Conservation (phyloP, 2,113 vertebrate genomes). For the Eulacestoma nigropectus region DNA sequence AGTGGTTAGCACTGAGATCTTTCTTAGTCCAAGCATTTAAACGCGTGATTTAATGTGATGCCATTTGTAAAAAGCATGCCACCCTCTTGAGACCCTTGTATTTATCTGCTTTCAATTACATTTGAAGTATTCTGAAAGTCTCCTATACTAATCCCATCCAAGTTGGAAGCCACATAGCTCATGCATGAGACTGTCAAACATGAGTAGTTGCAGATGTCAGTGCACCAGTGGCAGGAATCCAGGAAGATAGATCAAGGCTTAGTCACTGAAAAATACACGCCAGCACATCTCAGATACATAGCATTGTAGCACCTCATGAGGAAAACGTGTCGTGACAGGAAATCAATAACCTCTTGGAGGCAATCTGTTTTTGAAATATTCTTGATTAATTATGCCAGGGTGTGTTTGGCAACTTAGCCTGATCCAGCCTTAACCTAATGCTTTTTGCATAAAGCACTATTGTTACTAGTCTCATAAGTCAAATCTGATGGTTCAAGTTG, state of each 20-base stretch:
- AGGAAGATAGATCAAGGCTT: conserved; percentile 73
- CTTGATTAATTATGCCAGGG: conserved; percentile 75
- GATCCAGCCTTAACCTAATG: conserved; percentile 74
- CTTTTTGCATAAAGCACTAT: conserved; percentile 73
- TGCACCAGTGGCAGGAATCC: conserved; percentile 65
- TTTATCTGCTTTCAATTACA: conserved; percentile 74
- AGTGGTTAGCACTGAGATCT: conserved; percentile 13
- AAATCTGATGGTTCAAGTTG: conserved; percentile 67
- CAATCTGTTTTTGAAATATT: conserved; percentile 69
- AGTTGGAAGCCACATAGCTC: conserved; percentile 71
- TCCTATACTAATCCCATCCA: conserved; percentile 69
- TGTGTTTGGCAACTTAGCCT: conserved; percentile 62
- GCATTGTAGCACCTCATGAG: conserved; percentile 54
- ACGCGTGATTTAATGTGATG: neutral
- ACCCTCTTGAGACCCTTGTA: conserved; percentile 41
- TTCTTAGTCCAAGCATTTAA: neutral
- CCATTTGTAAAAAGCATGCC: conserved; percentile 42
- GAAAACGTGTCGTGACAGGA: conserved; percentile 68
- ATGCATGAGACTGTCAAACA: conserved; percentile 72
- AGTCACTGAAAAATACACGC: conserved; percentile 68
- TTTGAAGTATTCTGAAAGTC: conserved; percentile 56
- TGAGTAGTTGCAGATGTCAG: conserved; percentile 80
- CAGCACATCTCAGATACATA: conserved; percentile 61
- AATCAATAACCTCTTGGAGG: conserved; percentile 74
- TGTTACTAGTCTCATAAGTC: conserved; percentile 69